These are phyloP conservation scores for Bombus waltoni DNA, from an alignment of 1,140 invertebrate species.

Conservation along the genomic window DNA sequence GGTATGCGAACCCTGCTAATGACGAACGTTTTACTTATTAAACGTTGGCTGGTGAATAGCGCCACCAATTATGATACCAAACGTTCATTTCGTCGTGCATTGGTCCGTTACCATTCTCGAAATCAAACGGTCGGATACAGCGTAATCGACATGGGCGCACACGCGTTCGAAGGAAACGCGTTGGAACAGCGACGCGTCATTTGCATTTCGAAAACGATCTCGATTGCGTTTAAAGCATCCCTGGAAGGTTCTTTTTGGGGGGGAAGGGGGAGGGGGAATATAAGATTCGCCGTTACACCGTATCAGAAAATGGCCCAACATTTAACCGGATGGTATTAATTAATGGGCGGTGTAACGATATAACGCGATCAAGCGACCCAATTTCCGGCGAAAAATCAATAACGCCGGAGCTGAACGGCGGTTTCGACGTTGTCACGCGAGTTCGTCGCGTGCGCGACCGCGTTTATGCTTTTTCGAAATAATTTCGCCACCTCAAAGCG, in stretches of 20 bases:
- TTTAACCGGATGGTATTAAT: slow-evolving; percentile 7
- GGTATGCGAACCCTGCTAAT: neutral
- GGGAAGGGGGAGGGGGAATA: neutral
- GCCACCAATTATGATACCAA: neutral
- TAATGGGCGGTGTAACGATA: neutral
- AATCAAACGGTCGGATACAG: neutral
- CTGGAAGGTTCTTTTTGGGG: neutral
- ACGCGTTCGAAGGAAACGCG: neutral
- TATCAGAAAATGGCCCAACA: neutral
- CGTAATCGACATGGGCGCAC: neutral
- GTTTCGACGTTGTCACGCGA: slow-evolving; percentile 1
- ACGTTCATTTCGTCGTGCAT: slow-evolving; percentile 28
- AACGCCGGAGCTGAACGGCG: neutral
- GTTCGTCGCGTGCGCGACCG: neutral
- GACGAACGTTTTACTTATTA: slow-evolving; percentile 48
- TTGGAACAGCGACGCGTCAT: neutral
- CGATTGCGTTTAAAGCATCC: neutral
- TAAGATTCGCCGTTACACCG: neutral
- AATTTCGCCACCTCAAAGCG: slow-evolving; percentile 7
- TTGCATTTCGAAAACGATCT: neutral
- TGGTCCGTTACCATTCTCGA: neutral
- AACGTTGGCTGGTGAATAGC: neutral
- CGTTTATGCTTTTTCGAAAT: neutral
- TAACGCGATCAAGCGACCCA: slow-evolving; percentile 25
- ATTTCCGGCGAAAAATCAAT: slow-evolving; percentile 38